These are phyloP conservation scores for Phengaris arion DNA, from an alignment of 2,888 invertebrate genomes.

Conservation along the genomic window DNA sequence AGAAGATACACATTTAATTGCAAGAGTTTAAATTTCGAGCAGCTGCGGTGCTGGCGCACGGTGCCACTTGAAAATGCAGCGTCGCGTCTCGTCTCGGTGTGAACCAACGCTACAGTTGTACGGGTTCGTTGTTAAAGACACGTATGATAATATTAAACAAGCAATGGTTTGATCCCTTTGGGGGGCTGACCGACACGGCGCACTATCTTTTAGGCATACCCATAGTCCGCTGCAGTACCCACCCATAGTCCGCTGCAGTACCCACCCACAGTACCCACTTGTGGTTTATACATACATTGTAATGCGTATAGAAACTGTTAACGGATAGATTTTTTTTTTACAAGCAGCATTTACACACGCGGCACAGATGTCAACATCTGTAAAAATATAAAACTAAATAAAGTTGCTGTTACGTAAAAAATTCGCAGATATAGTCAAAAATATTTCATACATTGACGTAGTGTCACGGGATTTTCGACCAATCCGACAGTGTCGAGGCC, in stretches of 20 bases:
- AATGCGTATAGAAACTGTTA: too few relatives aligned
- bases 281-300: too few relatives aligned
- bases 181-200: neutral
- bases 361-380: neutral
- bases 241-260: neutral
- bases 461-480: conserved; percentile 7
- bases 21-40: too few relatives aligned
- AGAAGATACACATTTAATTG: too few relatives aligned
- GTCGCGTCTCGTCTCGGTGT: neutral
- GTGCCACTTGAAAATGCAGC: too few relatives aligned
- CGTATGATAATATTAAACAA: neutral
- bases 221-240: neutral
- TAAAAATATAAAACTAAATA: neutral
- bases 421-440: neutral
- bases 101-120: too few relatives aligned
- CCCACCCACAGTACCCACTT: neutral
- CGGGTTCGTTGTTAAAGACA: too few relatives aligned
- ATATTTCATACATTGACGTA: neutral
- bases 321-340: neutral
- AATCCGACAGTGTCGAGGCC: neutral
- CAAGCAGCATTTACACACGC: neutral
- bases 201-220: neutral
- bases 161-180: neutral
- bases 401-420: neutral
- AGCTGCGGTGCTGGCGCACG: too few relatives aligned